phyloP scores from a whole-genome alignment of 2,797 vertebrate genomes.

The Chiroxiphia lanceolata region DNA sequence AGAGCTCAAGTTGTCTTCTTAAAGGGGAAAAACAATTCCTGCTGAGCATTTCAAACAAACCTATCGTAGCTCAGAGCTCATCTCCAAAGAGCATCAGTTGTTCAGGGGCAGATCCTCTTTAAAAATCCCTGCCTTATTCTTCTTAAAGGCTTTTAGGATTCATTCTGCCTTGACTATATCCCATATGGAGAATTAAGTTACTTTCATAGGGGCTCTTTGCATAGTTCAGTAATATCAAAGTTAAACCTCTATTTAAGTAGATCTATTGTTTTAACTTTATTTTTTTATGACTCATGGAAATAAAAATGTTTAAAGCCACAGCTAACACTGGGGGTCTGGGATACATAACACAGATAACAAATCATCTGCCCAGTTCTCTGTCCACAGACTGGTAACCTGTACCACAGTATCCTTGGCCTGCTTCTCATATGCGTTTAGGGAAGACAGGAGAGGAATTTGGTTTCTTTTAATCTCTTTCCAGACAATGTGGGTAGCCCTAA shows the following conservation, averaged over 20 bases:
- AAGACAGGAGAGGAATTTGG: not conserved
- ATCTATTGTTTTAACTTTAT: not conserved
- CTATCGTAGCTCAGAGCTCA: not conserved
- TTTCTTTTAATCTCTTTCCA: not conserved
- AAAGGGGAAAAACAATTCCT: not conserved
- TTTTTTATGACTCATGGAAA: not conserved
- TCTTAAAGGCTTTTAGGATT: not conserved
- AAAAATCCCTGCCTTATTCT: not conserved
- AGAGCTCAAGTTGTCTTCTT: not conserved
- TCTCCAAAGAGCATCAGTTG: not conserved
- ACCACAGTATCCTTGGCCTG: not conserved
- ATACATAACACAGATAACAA: not conserved
- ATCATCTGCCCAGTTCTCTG: not conserved
- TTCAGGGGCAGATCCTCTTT: not conserved
- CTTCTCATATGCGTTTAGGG: not conserved
- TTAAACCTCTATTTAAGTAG: not conserved
- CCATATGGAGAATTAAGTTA: not conserved
- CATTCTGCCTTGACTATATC: not conserved
- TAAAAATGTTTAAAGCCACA: not conserved
- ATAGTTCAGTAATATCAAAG: not conserved
- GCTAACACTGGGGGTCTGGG: not conserved
- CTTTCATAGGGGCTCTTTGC: not conserved
- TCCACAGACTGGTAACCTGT: accelerated
- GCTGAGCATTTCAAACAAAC: not conserved
- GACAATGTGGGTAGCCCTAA: not conserved